Evolutionary conservation across 2,113 vertebrate genomes (phyloP), one percentile per base, ranked within the genome.

Genomic region (Callorhinus ursinus): DNA sequence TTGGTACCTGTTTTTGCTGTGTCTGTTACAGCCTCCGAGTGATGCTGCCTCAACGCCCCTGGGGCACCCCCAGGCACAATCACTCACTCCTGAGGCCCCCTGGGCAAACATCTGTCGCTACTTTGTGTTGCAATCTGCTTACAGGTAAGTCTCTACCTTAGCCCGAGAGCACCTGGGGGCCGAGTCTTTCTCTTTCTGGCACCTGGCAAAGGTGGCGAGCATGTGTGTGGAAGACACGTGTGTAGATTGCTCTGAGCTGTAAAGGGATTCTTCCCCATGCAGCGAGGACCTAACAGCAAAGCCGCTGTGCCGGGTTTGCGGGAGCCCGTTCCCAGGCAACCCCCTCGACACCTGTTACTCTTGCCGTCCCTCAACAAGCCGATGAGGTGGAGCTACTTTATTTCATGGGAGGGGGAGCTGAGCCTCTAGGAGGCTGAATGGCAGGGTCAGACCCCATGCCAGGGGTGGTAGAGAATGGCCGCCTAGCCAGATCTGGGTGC

Each of bases 41-140:
- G 10, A 42, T 55, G 85, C 79, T 0, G 28, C 89, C 94, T 96
- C 33, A 1, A 53, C 24, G 87, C 97, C 97, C 92, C 76, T 5
- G 31, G 93, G 96, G 80, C 12, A 10, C 53, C 95, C 95, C 77
- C 69, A 36, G 94, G 98, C 97, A 77, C 84, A 39, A 26, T 71
- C 92, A 49, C 49, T 93, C 90, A 71, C 76, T 96, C 90, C 83
- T 1, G 12, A 94, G 94, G 79, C 96, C 97, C 97, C 72, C 36
- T 76, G 92, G 92, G 98, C 96, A 95, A 96, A 97, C 97, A 90
- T 76, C 96, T 98, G 96, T 97, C 93, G 57, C 51, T 53, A 1
- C 92, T 92, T 51, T 39, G 24, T 67, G 92, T n/a, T 42, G 51
- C 95, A 88, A 36, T 96, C 97, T 93, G 96, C 96, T 84, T 22